phyloP scores from a whole-genome alignment of 2,888 invertebrate genomes.

The Gisinianus flammeolus region DNA sequence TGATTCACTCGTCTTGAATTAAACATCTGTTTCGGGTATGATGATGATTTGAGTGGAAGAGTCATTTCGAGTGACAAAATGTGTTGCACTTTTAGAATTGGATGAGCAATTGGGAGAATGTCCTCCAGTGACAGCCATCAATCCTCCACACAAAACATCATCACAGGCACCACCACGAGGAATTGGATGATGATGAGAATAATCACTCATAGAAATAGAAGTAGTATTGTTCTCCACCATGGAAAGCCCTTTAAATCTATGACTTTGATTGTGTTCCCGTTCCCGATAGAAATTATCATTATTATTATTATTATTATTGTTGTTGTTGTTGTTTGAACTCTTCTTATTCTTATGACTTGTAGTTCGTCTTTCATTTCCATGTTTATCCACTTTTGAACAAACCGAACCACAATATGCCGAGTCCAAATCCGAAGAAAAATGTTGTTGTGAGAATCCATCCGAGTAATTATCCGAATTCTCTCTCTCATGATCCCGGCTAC shows the following conservation, averaged over 20 bases:
- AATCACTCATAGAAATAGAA: background rate
- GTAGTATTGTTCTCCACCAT: too few species aligned
- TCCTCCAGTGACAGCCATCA: background rate
- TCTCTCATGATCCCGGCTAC: background rate
- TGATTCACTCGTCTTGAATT: too few species aligned
- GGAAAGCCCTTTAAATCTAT: background rate
- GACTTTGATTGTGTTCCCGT: background rate
- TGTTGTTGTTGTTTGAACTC: background rate
- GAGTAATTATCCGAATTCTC: slow-evolving; percentile 13
- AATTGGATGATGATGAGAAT: slow-evolving; percentile 7
- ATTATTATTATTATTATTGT: background rate
- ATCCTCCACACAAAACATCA: slow-evolving; percentile 6
- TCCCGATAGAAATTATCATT: background rate
- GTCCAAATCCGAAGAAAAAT: slow-evolving; percentile 49
- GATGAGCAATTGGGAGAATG: background rate
- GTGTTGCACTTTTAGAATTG: slow-evolving; percentile 42
- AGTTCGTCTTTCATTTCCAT: background rate
- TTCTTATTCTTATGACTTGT: background rate
- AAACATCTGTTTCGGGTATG: slow-evolving; percentile 58
- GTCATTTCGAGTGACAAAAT: slow-evolving; percentile 57
- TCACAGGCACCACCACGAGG: slow-evolving; percentile 7
- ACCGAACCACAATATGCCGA: slow-evolving; percentile 54
- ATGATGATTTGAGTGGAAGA: slow-evolving; percentile 55
- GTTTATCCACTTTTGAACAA: slow-evolving; percentile 27
- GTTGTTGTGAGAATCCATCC: slow-evolving; percentile 42